Conservation (phyloP, 2,888 invertebrate species). For the Autographa gamma region DNA sequence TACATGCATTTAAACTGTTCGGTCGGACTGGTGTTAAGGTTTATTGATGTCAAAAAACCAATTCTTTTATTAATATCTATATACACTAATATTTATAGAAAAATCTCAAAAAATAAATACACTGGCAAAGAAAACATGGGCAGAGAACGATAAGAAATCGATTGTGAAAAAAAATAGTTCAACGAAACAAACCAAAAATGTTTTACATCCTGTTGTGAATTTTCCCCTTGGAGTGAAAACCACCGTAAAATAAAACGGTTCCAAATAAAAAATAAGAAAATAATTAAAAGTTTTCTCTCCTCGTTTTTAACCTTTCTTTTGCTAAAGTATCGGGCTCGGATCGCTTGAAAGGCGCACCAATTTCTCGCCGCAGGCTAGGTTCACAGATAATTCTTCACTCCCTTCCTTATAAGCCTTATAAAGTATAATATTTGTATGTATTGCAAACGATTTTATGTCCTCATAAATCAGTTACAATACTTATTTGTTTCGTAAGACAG, state of each 20-base stretch:
- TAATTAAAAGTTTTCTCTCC: constrained; percentile 7
- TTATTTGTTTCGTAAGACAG: neutral
- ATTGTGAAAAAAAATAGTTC: neutral
- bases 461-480: neutral
- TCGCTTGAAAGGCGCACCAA: neutral
- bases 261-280: constrained; percentile 3
- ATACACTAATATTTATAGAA: too few relatives aligned
- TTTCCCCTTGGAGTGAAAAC: neutral
- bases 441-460: neutral
- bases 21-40: neutral
- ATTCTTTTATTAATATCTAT: too few relatives aligned
- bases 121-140: too few relatives aligned
- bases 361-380: neutral
- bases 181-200: neutral
- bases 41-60: too few relatives aligned
- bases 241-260: neutral
- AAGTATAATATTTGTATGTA: neutral
- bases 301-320: neutral
- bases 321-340: neutral
- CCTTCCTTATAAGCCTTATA: neutral
- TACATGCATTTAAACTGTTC: neutral
- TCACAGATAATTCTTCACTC: neutral
- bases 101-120: too few relatives aligned
- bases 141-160: too few relatives aligned
- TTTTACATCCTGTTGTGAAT: neutral